A percentile compares a stretch with the other conserved stretches of the same genome.
Conservation (phyloP, 2,888 invertebrate species). For the Xestia xanthographa region DNA sequence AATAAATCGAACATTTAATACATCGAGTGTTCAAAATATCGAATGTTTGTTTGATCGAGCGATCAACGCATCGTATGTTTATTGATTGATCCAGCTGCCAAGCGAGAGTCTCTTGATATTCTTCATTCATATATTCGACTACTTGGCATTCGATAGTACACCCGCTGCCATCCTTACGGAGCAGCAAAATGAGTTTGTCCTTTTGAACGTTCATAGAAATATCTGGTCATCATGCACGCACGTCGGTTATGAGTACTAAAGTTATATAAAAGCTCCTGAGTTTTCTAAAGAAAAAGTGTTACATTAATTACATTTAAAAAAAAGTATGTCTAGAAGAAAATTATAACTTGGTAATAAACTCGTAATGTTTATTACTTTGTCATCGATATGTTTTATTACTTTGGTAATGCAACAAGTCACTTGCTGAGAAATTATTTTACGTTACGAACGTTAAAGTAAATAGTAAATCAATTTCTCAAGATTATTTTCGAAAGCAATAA, state of each 20-base stretch:
- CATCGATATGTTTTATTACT: slow-evolving; percentile 5
- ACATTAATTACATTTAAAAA: too few species aligned
- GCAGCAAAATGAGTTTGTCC: not conserved
- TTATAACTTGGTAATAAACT: not conserved
- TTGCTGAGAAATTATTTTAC: not conserved
- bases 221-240: not conserved
- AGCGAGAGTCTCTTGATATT: too few species aligned
- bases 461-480: slow-evolving; percentile 18
- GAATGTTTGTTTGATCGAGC: too few species aligned
- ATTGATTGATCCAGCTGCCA: too few species aligned
- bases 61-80: too few species aligned
- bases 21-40: too few species aligned
- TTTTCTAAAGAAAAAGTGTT: not conserved
- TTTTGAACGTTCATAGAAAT: too few species aligned
- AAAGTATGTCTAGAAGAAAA: not conserved
- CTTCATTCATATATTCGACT: too few species aligned
- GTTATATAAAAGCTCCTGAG: too few species aligned
- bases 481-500: slow-evolving; percentile 22
- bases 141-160: too few species aligned
- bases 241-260: not conserved
- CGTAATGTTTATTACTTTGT: not conserved
- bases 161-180: not conserved
- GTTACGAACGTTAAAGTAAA: slow-evolving; percentile 5
- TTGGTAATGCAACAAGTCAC: slow-evolving; percentile 6
- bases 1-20: too few species aligned